Conservation (phyloP, 2,888 invertebrate species). For the Drosophila tripunctata region DNA sequence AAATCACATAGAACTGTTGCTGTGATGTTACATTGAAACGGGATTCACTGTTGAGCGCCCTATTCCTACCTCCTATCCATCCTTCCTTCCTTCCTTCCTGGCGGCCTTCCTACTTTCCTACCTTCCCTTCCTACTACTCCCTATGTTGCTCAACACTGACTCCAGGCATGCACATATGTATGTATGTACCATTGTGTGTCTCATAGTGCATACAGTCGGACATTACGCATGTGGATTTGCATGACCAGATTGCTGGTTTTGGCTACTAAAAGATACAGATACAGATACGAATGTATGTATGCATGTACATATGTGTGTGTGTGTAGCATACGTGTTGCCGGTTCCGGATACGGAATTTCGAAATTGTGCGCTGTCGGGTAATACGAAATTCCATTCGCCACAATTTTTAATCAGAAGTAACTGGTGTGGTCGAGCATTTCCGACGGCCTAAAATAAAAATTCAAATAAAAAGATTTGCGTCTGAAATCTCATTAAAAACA, state of each 20-base stretch:
- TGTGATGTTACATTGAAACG: slow-evolving; percentile 9
- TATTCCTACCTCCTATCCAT: not conserved
- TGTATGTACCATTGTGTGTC: not conserved
- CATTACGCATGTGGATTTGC: slow-evolving; percentile 28
- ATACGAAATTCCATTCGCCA: slow-evolving; percentile 64
- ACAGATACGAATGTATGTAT: not conserved
- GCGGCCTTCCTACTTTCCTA: not conserved
- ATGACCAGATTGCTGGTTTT: slow-evolving; percentile 25
- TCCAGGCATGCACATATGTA: slow-evolving; percentile 15
- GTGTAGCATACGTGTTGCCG: slow-evolving; percentile 25
- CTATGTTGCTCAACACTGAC: not conserved
- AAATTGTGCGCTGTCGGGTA: slow-evolving; percentile 64
- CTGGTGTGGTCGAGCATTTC: slow-evolving; percentile 71
- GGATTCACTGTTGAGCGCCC: not conserved
- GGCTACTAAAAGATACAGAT: slow-evolving; percentile 21
- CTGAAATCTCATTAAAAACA: slow-evolving; percentile 73
- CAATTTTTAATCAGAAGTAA: slow-evolving; percentile 72
- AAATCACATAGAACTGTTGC: slow-evolving; percentile 43
- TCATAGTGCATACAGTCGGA: slow-evolving; percentile 10
- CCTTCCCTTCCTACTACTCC: not conserved
- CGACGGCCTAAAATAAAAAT: slow-evolving; percentile 72
- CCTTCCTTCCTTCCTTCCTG: not conserved
- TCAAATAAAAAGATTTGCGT: slow-evolving; percentile 70
- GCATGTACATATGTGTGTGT: not conserved
- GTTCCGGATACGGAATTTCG: slow-evolving; percentile 65